phyloP scores from a whole-genome alignment of 2,888 invertebrate genomes.

The Parnassius apollo region DNA sequence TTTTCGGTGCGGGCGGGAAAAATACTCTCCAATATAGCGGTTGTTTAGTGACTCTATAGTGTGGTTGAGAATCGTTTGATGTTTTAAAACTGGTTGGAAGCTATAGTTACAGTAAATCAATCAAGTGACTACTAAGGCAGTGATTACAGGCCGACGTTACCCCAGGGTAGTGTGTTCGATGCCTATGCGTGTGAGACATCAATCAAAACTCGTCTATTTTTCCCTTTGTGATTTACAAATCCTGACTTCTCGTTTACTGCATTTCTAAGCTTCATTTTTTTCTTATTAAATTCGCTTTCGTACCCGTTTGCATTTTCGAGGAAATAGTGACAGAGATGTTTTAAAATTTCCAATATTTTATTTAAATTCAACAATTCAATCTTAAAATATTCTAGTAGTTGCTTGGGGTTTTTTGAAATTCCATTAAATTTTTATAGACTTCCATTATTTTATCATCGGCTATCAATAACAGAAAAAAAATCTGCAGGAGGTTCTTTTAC shows the following conservation, averaged over 20 bases:
- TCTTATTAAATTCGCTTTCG: conserved; percentile 4
- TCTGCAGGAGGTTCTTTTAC: too few relatives aligned
- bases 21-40: conserved; percentile 19
- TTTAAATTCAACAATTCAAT: too few relatives aligned
- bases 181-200: conserved; percentile 46
- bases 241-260: conserved; percentile 31
- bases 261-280: conserved; percentile 8
- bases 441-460: too few relatives aligned
- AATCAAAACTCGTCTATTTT: conserved; percentile 63
- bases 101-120: conserved; percentile 44
- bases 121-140: conserved; percentile 39
- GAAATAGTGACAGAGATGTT: neutral
- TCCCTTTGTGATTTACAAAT: conserved; percentile 37
- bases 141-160: conserved; percentile 42
- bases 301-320: neutral
- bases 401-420: too few relatives aligned
- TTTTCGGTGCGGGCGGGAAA: conserved; percentile 27
- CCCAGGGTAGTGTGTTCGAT: conserved; percentile 34
- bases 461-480: too few relatives aligned
- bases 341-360: too few relatives aligned
- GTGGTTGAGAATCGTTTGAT: conserved; percentile 25
- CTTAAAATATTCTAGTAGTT: too few relatives aligned
- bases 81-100: conserved; percentile 15
- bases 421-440: too few relatives aligned
- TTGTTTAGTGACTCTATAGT: conserved; percentile 13